Percentiles rank a stretch among this genome's conserved stretches.
Evolutionary conservation across 1,140 invertebrate genomes (phyloP).

Genomic region (Calephelis nemesis): DNA sequence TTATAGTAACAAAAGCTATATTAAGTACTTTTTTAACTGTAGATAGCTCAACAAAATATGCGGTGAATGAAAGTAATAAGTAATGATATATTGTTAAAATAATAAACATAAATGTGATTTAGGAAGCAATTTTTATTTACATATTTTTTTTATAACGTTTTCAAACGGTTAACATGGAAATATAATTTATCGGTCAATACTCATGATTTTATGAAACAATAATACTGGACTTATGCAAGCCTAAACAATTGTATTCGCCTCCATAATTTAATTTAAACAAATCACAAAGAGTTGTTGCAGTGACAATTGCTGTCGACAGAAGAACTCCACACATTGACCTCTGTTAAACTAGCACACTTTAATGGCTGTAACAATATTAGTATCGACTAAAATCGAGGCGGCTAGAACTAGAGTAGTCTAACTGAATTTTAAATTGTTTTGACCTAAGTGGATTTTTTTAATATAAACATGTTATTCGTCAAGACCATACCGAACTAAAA

Average conservation of each 20-base stretch:
- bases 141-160: neutral
- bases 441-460: too few species aligned
- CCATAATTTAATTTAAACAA: slow-evolving; percentile 32
- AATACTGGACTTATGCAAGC: neutral
- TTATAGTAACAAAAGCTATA: too few species aligned
- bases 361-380: neutral
- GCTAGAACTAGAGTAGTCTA: too few species aligned
- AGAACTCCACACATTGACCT: slow-evolving; percentile 55
- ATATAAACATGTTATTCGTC: too few species aligned
- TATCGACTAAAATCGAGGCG: too few species aligned
- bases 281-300: slow-evolving; percentile 76
- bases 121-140: neutral
- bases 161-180: neutral
- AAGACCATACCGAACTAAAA: too few species aligned
- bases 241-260: neutral
- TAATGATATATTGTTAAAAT: too few species aligned
- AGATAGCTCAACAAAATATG: too few species aligned
- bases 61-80: too few species aligned
- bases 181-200: neutral
- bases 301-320: slow-evolving; percentile 67
- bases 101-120: neutral
- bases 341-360: too few species aligned
- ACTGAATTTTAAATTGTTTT: too few species aligned
- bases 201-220: neutral
- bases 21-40: too few species aligned